Base-by-base conservation (phyloP, 1,140 invertebrate genomes). In the Penaeus vannamei region DNA sequence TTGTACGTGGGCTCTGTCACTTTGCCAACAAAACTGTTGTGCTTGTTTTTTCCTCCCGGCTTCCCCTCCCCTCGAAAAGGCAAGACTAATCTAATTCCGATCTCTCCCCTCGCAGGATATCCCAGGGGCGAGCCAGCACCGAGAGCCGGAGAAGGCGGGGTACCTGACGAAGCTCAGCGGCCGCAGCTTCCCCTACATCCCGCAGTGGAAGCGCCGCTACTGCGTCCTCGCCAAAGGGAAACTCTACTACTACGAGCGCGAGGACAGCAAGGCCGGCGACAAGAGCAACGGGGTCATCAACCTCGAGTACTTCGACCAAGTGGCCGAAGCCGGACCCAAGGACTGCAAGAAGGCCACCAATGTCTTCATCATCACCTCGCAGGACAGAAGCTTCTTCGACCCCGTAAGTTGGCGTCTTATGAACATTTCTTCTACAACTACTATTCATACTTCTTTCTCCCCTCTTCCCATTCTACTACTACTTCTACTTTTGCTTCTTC, bases 351-450 rank as follows among this genome's bases (percentile, higher is more conserved):
- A 92, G 81, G 91, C 92, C 36, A 91, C 92, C 53, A 92, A 93
- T 85, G 92, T 93, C 22, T 92, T 93, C 81, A 90, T 92, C 80
- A 92, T 93, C 53, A 91, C 91, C 3, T 92, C 92, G 29, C 92
- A 92, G 8, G 92, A 92, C 82, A 92, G 92, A 80, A 92, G 92
- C 76, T 93, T 93, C 88, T 93, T 93, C 62, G 92, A 93, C 61
- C 90, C 92, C 80, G 91, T 92, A 87, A 91, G 81, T 89, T 26
- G 26, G 46, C 53, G 23, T 53, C 8, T 7, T 42, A 42, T 42
- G 5, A 2, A 42, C 8, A 42, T 42, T 42, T 42, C 36, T 42
- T 42, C 36, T 4, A 42, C 36, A 42, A 42, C 36, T 42, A 42
- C 36, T 42, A 42, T 42, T 42, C 36, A 42, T 42, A 4, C 8